A percentile compares a stretch with the other conserved stretches of the same genome.
Conservation (phyloP, 1,140 invertebrate genomes). For the Cyrtorhinus lividipennis region DNA sequence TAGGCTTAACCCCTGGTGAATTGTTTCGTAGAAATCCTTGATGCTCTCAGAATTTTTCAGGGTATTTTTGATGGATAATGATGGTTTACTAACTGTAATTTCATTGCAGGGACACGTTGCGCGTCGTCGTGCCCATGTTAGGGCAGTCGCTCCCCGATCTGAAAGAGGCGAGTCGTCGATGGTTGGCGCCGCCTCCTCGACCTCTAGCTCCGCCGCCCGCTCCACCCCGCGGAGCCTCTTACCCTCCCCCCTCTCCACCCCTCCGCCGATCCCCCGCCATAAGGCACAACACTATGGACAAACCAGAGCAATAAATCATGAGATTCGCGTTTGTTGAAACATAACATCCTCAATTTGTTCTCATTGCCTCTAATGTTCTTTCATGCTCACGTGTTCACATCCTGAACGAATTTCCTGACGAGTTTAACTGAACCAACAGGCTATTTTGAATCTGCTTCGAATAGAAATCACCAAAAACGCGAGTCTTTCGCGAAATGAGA, state of each 20-base stretch:
- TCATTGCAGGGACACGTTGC: slow-evolving; percentile 8
- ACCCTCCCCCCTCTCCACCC: slow-evolving; percentile 17
- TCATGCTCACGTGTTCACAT: neutral
- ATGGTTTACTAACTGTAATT: no score
- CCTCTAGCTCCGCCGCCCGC: slow-evolving; percentile 11
- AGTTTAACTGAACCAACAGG: neutral
- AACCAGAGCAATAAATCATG: slow-evolving; percentile 10
- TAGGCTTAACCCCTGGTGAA: no score
- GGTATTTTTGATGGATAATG: no score
- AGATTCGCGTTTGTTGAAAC: neutral
- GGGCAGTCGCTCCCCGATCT: slow-evolving; percentile 18
- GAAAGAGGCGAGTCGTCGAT: slow-evolving; percentile 17
- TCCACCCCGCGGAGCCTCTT: slow-evolving; percentile 11
- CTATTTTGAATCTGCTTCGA: neutral
- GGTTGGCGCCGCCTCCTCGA: slow-evolving; percentile 12
- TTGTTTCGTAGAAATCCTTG: no score
- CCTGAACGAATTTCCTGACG: neutral
- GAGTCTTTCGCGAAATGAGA: neutral
- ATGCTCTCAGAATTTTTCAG: no score
- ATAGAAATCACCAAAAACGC: neutral
- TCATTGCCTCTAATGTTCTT: no score
- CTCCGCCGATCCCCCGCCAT: slow-evolving; percentile 16
- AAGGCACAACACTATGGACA: slow-evolving; percentile 17
- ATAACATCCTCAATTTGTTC: no score
- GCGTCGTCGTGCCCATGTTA: slow-evolving; percentile 15